Evolutionary conservation across 2,888 invertebrate genomes (phyloP).

Genomic region (Idaea biselata): DNA sequence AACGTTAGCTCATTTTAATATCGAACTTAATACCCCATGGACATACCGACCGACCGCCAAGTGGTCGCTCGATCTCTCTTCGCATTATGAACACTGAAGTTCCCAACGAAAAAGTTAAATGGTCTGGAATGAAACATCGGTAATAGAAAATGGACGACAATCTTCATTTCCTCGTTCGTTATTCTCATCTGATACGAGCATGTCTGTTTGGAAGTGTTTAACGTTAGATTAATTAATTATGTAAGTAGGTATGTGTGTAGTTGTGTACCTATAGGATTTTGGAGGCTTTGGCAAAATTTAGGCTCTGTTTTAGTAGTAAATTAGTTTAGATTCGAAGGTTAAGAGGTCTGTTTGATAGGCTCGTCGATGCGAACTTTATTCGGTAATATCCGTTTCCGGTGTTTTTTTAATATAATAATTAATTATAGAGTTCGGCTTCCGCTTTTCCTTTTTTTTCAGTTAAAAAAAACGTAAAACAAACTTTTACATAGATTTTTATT

Average conservation of each 20-base stretch:
- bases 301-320: neutral
- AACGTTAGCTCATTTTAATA: conserved; percentile 40
- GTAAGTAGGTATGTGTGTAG: neutral
- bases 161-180: conserved; percentile 64
- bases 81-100: conserved; percentile 58
- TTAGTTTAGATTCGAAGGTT: neutral
- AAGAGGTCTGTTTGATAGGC: too few relatives aligned
- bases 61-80: conserved; percentile 38
- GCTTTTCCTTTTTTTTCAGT: too few relatives aligned
- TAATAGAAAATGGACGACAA: conserved; percentile 70
- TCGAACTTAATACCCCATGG: conserved; percentile 38
- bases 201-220: conserved; percentile 28
- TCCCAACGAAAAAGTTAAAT: conserved; percentile 68
- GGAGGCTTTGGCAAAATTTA: neutral
- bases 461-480: too few relatives aligned
- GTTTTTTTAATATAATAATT: too few relatives aligned
- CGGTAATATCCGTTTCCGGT: too few relatives aligned
- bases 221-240: conserved; percentile 10
- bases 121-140: conserved; percentile 63
- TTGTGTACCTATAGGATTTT: conserved; percentile 7
- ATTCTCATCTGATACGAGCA: conserved; percentile 44
- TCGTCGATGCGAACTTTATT: too few relatives aligned
- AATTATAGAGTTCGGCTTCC: too few relatives aligned
- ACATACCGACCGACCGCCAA: conserved; percentile 41
- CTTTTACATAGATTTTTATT: too few relatives aligned